A percentile compares a stretch with the other conserved stretches of the same genome.
Evolutionary conservation across 2,113 vertebrate species (phyloP).

Genomic region (Bathybates hornii): DNA sequence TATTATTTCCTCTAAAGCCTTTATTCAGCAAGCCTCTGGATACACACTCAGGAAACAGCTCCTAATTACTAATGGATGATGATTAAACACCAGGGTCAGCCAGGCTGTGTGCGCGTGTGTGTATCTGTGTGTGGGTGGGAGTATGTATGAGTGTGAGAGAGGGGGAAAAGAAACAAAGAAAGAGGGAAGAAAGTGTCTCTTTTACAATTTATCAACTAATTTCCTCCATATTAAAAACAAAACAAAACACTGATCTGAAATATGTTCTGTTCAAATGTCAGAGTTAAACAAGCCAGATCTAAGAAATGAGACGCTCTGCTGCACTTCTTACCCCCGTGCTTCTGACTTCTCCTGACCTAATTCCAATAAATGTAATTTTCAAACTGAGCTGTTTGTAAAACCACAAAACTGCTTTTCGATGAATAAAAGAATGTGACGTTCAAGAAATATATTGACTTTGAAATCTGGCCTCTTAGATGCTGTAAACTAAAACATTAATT

Average conservation of each 20-base stretch:
- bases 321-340: background rate
- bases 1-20: conserved; percentile 55
- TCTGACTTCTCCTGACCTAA: background rate
- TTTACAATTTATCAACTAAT: background rate
- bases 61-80: conserved; percentile 64
- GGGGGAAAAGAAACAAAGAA: background rate
- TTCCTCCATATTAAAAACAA: background rate
- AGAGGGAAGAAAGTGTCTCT: background rate
- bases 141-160: background rate
- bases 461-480: background rate
- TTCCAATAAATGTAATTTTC: background rate
- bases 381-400: background rate
- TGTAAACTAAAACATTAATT: background rate
- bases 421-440: background rate
- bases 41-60: conserved; percentile 52
- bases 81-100: conserved; percentile 45
- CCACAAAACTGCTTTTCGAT: background rate
- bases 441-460: background rate
- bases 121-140: background rate
- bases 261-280: background rate
- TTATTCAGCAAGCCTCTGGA: conserved; percentile 50
- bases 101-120: conserved; percentile 1
- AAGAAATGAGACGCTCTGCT: background rate
- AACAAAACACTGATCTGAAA: background rate
- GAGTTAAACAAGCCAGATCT: background rate